These are phyloP conservation scores for Antheraea assamensis DNA, from an alignment of 2,888 invertebrate species.

Conservation along the genomic window DNA sequence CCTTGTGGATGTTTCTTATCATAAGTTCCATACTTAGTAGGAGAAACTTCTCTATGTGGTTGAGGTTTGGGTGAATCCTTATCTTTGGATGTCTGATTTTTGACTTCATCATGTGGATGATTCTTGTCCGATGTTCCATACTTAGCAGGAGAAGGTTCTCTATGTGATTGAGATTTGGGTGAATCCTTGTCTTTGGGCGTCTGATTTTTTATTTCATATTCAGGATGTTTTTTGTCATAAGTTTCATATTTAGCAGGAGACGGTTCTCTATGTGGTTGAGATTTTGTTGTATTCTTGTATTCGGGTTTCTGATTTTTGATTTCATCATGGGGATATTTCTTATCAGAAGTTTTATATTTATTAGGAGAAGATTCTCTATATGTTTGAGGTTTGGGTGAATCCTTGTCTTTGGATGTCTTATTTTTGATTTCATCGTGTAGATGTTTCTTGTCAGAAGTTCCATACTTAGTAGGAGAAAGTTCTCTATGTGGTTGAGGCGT, in stretches of 20 bases:
- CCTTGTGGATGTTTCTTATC: conserved; percentile 15
- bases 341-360: conserved; percentile 36
- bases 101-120: conserved; percentile 11
- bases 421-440: conserved; percentile 15
- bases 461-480: conserved; percentile 52
- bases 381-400: conserved; percentile 11
- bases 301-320: conserved; percentile 24
- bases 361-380: conserved; percentile 18
- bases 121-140: conserved; percentile 29
- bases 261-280: conserved; percentile 29
- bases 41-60: conserved; percentile 20
- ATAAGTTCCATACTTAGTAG: conserved; percentile 20
- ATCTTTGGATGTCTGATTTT: conserved; percentile 22
- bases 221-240: conserved; percentile 42
- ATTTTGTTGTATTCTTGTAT: conserved; percentile 20
- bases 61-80: conserved; percentile 21
- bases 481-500: conserved; percentile 29
- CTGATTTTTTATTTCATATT: conserved; percentile 16
- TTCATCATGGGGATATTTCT: conserved; percentile 29
- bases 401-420: conserved; percentile 24
- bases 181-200: conserved; percentile 17
- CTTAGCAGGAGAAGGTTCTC: conserved; percentile 55
- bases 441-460: conserved; percentile 18
- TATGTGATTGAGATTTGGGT: conserved; percentile 19
- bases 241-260: conserved; percentile 48